Percentiles rank a stretch among this genome's conserved stretches.
Conservation (phyloP, 2,113 vertebrate species). For the Tragulus kanchil region DNA sequence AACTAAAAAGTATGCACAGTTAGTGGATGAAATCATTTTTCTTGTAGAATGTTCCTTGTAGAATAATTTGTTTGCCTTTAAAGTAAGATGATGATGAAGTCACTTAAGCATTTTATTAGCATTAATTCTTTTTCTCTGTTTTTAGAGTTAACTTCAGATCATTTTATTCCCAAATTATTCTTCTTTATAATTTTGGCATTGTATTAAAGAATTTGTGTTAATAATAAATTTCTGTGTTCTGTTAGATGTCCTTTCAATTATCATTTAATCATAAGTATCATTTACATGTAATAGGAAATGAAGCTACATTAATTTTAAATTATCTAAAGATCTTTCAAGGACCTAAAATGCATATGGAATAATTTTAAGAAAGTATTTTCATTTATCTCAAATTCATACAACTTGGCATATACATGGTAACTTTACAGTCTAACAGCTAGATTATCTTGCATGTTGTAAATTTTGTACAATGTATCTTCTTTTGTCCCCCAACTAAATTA, state of each 20-base stretch:
- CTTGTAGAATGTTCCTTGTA: constrained; percentile 8
- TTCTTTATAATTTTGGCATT: constrained; percentile 49
- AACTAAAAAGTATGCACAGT: neutral
- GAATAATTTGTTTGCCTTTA: constrained; percentile 11
- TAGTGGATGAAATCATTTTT: neutral
- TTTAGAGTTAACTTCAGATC: neutral
- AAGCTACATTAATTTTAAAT: constrained; percentile 65
- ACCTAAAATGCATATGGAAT: neutral
- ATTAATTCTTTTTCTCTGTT: neutral
- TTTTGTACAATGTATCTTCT: neutral
- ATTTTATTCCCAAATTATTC: constrained; percentile 39
- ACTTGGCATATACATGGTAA: neutral
- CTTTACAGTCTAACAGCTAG: neutral
- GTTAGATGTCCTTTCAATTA: constrained; percentile 47
- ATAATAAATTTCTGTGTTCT: constrained; percentile 45
- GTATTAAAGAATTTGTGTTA: constrained; percentile 38
- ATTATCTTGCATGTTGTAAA: neutral
- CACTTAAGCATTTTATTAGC: neutral
- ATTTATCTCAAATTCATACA: constrained; percentile 44
- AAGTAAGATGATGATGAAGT: constrained; percentile 26
- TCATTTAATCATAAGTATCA: neutral
- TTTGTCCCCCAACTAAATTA: neutral
- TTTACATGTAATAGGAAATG: neutral
- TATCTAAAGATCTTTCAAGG: constrained; percentile 31
- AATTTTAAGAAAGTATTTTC: constrained; percentile 30